Base-by-base conservation (phyloP, 2,888 invertebrate genomes). In the Agrochola litura region DNA sequence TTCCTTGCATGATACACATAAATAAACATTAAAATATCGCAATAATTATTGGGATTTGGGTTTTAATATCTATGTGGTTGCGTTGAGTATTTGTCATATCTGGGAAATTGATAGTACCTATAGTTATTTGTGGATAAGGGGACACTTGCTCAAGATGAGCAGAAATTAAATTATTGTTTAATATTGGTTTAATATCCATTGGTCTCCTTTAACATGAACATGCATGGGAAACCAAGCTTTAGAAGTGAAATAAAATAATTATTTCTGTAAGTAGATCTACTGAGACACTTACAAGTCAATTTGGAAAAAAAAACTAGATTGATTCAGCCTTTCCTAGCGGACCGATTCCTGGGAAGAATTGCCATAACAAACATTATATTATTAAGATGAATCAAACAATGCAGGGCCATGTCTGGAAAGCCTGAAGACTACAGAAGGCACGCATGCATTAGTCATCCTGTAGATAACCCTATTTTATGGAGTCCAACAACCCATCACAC, bases 1-100 rank as follows among this genome's bases (percentile, higher is more conserved):
- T 81, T 73, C 41, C 43, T 77, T 64, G 46, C 46, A 46, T 25
- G 8, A 49, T 41, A 25, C 8, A 76, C 6, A 19, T 43, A 16
- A 46, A 43, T 16, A 22, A 56, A 77, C 37, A 65, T 56, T 77
- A 8, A 56, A 56, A 64, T 64, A 2, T 37, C 10, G 1, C 19
- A 30, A 58, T 58, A 9, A 14, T 46, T 14, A 49, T 66, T 22
- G 19, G 25, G n/a, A 64, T 12, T n/a, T 19, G 10, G 4, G 0
- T 5, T 37, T 1, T 37, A 37, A 30, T 25, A 16, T 0, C 1
- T 37, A 14, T 4, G 6, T 8, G 30, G 16, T 37, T 22, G 37
- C 22, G 37, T 66, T n/a, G 22, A 66, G 66, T 64, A 22, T 64
- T 22, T 22, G 14, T 58, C 25, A 14, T 41, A 43, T 14, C 0